A percentile compares a stretch with the other conserved stretches of the same genome.
Conservation (phyloP, 2,888 invertebrate genomes). For the Barypeithes pellucidus region DNA sequence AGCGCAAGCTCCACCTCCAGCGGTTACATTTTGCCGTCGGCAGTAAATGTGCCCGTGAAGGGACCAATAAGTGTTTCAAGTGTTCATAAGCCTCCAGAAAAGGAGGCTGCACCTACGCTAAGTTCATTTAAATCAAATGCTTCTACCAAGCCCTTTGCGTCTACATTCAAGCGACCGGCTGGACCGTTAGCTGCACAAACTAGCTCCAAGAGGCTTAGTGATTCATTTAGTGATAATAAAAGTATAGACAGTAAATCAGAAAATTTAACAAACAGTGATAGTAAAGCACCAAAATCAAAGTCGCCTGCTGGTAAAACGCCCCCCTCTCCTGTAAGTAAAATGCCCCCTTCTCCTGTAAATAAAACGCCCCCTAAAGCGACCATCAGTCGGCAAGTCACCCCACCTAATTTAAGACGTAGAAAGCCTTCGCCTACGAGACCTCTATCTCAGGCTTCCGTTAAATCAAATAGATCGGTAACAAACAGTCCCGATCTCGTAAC, state of each 20-base stretch:
- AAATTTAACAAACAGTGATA: slow-evolving; percentile 53
- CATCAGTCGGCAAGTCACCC: slow-evolving; percentile 65
- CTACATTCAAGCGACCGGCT: slow-evolving; percentile 59
- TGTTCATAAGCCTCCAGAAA: slow-evolving; percentile 39
- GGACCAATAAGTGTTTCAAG: slow-evolving; percentile 36
- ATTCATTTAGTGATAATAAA: slow-evolving; percentile 36
- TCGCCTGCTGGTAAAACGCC: slow-evolving; percentile 57
- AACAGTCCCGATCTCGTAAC: slow-evolving; percentile 84
- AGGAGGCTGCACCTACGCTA: slow-evolving; percentile 52
- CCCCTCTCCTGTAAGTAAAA: slow-evolving; percentile 56
- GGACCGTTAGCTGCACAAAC: slow-evolving; percentile 57
- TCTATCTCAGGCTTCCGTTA: slow-evolving; percentile 56
- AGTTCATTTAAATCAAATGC: slow-evolving; percentile 63
- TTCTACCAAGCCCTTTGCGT: slow-evolving; percentile 58
- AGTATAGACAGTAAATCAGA: slow-evolving; percentile 51
- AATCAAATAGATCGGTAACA: slow-evolving; percentile 63
- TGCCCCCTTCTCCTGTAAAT: slow-evolving; percentile 57
- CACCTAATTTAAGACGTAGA: slow-evolving; percentile 69
- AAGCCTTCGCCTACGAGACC: slow-evolving; percentile 66
- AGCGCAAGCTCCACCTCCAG: slow-evolving; percentile 78
- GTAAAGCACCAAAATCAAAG: slow-evolving; percentile 55
- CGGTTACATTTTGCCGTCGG: slow-evolving; percentile 82
- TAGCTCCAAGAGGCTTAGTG: slow-evolving; percentile 29
- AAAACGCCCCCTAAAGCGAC: slow-evolving; percentile 53
- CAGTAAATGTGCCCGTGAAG: slow-evolving; percentile 77